Evolutionary conservation across 2,113 vertebrate genomes (phyloP).

Genomic region (Formicarius rufipectus): DNA sequence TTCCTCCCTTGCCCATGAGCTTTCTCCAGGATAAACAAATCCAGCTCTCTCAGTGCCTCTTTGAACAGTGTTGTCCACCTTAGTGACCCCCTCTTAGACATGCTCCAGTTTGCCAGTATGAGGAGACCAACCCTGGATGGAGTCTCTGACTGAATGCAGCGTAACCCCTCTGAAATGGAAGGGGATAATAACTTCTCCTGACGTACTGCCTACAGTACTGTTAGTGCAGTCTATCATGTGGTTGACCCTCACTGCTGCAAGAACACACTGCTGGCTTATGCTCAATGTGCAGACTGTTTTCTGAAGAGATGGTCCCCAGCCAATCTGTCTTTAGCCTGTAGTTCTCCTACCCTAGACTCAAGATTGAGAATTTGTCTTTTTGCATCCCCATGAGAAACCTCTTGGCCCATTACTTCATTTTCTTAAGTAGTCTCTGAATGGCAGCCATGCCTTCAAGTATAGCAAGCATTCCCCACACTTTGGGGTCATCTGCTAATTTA

Average conservation of each 20-base stretch:
- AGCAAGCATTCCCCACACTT: background rate
- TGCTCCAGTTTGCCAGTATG: background rate
- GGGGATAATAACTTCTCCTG: background rate
- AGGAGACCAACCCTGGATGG: fast-evolving
- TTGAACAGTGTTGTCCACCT: background rate
- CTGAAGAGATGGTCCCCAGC: background rate
- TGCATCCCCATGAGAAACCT: background rate
- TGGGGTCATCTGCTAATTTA: background rate
- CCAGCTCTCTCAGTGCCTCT: background rate
- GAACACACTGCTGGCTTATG: background rate
- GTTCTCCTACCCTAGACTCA: background rate
- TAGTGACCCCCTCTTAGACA: background rate
- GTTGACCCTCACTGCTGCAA: background rate
- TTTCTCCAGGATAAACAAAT: background rate
- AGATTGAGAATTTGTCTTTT: background rate
- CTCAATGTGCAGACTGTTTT: background rate
- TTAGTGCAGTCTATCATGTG: background rate
- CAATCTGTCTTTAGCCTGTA: background rate
- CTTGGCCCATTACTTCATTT: background rate
- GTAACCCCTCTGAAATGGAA: background rate
- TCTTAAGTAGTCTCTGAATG: background rate
- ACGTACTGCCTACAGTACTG: background rate
- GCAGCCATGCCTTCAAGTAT: background rate
- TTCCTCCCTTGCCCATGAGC: too few relatives aligned
- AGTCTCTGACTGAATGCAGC: background rate